These are phyloP conservation scores for Andrena hattorfiana DNA, from an alignment of 2,888 invertebrate genomes.

Conservation along the genomic window DNA sequence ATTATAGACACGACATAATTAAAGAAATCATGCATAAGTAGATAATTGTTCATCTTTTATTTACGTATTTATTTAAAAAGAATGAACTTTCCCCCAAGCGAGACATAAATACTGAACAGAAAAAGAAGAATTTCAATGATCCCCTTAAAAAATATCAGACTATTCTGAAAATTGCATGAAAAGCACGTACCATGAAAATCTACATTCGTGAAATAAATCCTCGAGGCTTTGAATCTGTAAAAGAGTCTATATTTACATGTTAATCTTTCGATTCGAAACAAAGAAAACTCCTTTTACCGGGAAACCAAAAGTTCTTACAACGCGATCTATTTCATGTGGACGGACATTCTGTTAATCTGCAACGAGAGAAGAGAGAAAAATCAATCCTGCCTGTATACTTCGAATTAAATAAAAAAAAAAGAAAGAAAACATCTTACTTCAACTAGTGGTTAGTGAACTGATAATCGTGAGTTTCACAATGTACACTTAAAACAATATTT, in stretches of 20 bases:
- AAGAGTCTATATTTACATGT: constrained; percentile 52
- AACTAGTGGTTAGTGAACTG: constrained; percentile 49
- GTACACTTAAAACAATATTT: constrained; percentile 51
- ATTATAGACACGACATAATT: constrained; percentile 5
- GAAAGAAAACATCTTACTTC: constrained; percentile 41
- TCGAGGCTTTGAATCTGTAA: constrained; percentile 20
- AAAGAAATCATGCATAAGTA: constrained; percentile 20
- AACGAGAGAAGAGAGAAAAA: constrained; percentile 26
- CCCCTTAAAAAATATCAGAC: not conserved
- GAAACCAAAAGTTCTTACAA: constrained; percentile 33
- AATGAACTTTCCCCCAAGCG: not conserved
- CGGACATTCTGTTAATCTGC: constrained; percentile 56
- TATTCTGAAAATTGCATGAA: constrained; percentile 1
- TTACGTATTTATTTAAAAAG: constrained; percentile 21
- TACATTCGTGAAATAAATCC: constrained; percentile 36
- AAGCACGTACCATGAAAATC: constrained; percentile 21
- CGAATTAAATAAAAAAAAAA: constrained; percentile 21
- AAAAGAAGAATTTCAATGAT: not conserved
- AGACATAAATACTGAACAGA: constrained; percentile 39
- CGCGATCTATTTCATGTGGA: constrained; percentile 53
- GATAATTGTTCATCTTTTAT: constrained; percentile 6
- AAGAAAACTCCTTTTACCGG: constrained; percentile 16
- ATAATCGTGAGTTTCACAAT: constrained; percentile 54
- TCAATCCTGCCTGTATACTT: constrained; percentile 11
- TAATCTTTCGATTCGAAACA: constrained; percentile 32